phyloP scores from a whole-genome alignment of 2,888 invertebrate species.

The Monochamus alternatus region DNA sequence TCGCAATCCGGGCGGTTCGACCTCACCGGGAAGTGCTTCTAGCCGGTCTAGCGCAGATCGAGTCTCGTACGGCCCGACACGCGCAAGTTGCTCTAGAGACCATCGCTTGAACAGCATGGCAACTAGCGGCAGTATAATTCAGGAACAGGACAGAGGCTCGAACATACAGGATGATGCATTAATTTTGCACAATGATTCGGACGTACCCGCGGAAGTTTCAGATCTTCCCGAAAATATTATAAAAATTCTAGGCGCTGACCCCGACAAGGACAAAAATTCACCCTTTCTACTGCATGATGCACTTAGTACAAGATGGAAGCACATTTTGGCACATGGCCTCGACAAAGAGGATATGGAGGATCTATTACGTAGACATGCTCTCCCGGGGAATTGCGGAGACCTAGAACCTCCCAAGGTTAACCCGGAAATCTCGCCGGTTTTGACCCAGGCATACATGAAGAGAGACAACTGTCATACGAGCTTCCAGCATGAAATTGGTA shows the following conservation, averaged over 20 bases:
- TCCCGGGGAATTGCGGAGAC: background rate
- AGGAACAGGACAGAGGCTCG: too few species aligned
- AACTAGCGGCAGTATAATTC: too few species aligned
- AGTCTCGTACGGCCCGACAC: background rate
- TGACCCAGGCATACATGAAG: background rate
- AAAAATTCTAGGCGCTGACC: conserved; percentile 16
- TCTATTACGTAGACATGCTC: background rate
- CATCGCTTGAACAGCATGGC: background rate
- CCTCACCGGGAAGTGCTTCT: background rate
- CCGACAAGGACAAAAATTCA: background rate
- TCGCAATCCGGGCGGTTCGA: background rate
- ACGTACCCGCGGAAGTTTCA: too few species aligned
- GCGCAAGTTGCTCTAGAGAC: background rate
- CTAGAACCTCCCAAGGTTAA: conserved; percentile 4
- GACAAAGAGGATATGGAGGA: background rate
- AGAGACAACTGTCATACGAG: background rate
- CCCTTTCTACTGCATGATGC: background rate
- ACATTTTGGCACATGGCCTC: background rate
- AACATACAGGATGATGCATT: too few species aligned
- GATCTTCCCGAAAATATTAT: background rate
- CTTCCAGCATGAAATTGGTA: background rate
- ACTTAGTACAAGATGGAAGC: background rate
- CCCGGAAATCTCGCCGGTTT: background rate
- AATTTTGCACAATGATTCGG: too few species aligned
- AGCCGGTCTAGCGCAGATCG: background rate